A percentile compares a stretch with the other conserved stretches of the same genome.
These are phyloP conservation scores for Terrapene triunguis DNA, from an alignment of 2,113 vertebrate species.

Conservation along the genomic window DNA sequence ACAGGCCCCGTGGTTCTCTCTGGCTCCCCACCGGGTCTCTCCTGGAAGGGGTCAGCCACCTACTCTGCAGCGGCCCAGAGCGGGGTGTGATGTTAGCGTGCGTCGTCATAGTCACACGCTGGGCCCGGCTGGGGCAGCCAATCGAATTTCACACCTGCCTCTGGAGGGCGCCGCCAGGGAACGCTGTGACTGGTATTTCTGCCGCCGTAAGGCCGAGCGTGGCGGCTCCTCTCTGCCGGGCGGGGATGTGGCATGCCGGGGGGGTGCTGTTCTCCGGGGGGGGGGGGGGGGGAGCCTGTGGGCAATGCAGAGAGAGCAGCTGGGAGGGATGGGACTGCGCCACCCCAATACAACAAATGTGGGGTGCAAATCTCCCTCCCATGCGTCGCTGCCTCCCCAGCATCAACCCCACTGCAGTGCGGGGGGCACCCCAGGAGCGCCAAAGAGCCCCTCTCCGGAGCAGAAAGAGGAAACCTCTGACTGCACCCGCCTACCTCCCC, in stretches of 20 bases:
- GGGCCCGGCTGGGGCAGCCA: neutral
- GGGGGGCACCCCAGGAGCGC: neutral
- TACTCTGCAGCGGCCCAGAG: fast-evolving
- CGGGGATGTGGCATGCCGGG: fast-evolving
- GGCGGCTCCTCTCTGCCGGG: neutral
- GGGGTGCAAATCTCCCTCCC: neutral
- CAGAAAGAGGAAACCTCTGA: neutral
- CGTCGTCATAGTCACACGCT: too few species aligned
- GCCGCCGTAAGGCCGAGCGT: fast-evolving
- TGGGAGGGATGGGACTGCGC: too few species aligned
- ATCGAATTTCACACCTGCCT: neutral
- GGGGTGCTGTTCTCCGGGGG: neutral
- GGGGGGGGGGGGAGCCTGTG: too few species aligned
- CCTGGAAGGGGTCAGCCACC: neutral
- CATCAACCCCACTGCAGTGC: neutral
- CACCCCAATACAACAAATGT: neutral
- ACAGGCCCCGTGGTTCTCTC: neutral
- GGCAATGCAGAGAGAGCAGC: too few species aligned
- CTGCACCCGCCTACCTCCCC: neutral
- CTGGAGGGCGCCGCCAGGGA: too few species aligned
- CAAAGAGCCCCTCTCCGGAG: neutral
- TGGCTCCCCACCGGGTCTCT: neutral
- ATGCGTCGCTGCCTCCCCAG: neutral
- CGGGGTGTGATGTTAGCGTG: neutral
- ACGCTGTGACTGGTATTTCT: too few species aligned